These are phyloP conservation scores for Chelonoidis abingdonii DNA, from an alignment of 2,113 vertebrate genomes.

Conservation along the genomic window DNA sequence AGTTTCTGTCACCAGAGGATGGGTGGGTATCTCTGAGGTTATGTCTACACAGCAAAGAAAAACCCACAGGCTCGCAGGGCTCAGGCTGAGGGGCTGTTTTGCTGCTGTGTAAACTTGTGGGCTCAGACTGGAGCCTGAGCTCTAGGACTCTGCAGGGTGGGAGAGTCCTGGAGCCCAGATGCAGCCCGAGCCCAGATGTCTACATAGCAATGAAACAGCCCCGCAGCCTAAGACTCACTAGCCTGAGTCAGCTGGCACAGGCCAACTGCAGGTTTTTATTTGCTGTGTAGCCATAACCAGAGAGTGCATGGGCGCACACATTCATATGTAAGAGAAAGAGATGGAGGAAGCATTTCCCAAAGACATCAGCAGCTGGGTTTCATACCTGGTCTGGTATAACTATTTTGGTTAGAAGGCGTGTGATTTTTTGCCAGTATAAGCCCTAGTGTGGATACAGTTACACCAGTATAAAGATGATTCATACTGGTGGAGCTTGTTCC, in stretches of 20 bases:
- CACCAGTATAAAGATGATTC: background rate
- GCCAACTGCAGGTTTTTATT: background rate
- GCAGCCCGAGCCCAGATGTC: background rate
- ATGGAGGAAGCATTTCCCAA: background rate
- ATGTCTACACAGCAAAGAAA: background rate
- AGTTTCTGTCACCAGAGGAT: background rate
- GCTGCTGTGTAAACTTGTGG: background rate
- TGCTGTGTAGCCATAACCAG: background rate
- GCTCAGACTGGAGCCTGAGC: too few species aligned
- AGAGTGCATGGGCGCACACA: too few species aligned
- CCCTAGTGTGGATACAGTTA: background rate
- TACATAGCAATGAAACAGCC: background rate
- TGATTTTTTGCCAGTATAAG: background rate
- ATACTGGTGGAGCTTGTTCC: background rate
- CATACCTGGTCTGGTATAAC: fast-evolving
- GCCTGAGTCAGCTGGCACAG: background rate
- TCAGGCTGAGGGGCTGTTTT: background rate
- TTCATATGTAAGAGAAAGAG: background rate
- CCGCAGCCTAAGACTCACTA: too few species aligned
- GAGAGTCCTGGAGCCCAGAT: background rate
- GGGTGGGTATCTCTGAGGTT: background rate
- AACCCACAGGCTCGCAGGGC: background rate
- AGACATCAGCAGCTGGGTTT: background rate
- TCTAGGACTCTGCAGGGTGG: background rate
- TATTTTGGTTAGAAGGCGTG: background rate